Conservation (phyloP, 2,888 invertebrate genomes). For the Athalia rosae region DNA sequence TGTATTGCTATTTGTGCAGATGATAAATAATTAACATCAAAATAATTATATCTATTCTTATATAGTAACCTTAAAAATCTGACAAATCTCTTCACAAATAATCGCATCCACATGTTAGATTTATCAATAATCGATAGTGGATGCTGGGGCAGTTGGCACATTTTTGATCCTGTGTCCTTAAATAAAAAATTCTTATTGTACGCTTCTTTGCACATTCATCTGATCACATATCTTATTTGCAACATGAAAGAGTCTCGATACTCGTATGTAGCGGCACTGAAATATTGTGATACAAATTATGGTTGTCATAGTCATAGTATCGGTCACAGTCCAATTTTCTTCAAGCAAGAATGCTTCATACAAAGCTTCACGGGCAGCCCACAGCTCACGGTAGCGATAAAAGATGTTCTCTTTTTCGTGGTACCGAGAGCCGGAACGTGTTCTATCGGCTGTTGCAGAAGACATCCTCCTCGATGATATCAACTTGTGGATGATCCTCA, state of each 20-base stretch:
- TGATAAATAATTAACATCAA: constrained; percentile 1
- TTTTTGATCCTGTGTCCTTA: too few relatives aligned
- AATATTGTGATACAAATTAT: too few relatives aligned
- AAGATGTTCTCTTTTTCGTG: constrained; percentile 61
- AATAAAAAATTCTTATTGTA: not conserved
- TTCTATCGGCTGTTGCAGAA: constrained; percentile 71
- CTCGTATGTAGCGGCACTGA: too few relatives aligned
- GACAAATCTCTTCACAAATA: not conserved
- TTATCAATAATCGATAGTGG: not conserved
- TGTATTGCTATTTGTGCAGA: not conserved
- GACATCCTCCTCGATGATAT: constrained; percentile 68
- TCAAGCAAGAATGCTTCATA: too few relatives aligned
- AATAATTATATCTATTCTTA: constrained; percentile 3
- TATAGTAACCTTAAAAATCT: not conserved
- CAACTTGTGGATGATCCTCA: constrained; percentile 69
- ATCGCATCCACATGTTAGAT: not conserved
- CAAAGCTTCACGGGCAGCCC: not conserved
- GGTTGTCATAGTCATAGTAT: too few relatives aligned
- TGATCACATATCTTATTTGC: too few relatives aligned
- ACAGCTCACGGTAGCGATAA: constrained; percentile 66
- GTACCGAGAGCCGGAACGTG: constrained; percentile 66
- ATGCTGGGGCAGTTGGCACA: not conserved
- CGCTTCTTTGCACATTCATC: too few relatives aligned
- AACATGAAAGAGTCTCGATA: too few relatives aligned
- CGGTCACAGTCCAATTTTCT: too few relatives aligned